A percentile compares a stretch with the other conserved stretches of the same genome.
These are phyloP conservation scores for Bhutanitis thaidina DNA, from an alignment of 2,888 invertebrate genomes.

Conservation along the genomic window DNA sequence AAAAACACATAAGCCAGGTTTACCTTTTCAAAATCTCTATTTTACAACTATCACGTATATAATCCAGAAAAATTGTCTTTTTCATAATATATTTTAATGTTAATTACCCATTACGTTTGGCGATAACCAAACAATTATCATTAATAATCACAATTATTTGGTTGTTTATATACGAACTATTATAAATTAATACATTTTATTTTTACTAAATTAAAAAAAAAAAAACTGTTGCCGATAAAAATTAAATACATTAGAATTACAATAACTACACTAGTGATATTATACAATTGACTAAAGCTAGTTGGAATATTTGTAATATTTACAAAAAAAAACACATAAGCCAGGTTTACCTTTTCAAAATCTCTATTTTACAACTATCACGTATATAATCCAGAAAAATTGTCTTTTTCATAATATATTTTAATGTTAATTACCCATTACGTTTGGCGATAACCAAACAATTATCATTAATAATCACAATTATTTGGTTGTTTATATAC, in stretches of 20 bases:
- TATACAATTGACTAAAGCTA: slow-evolving; percentile 72
- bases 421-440: slow-evolving; percentile 27
- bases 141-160: slow-evolving; percentile 41
- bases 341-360: slow-evolving; percentile 31
- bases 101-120: slow-evolving; percentile 27
- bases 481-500: slow-evolving; percentile 38
- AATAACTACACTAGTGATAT: slow-evolving; percentile 62
- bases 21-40: slow-evolving; percentile 25
- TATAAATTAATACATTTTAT: slow-evolving; percentile 23
- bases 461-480: slow-evolving; percentile 35
- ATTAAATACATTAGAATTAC: slow-evolving; percentile 56
- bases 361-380: slow-evolving; percentile 19
- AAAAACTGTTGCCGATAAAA: slow-evolving; percentile 47
- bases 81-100: slow-evolving; percentile 28
- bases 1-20: slow-evolving; percentile 53
- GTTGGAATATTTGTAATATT: slow-evolving; percentile 71
- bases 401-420: slow-evolving; percentile 38
- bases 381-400: slow-evolving; percentile 31
- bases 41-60: slow-evolving; percentile 21
- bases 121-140: slow-evolving; percentile 18
- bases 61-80: slow-evolving; percentile 39
- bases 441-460: slow-evolving; percentile 19
- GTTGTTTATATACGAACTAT: slow-evolving; percentile 34
- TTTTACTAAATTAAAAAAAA: slow-evolving; percentile 27
- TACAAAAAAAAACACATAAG: slow-evolving; percentile 64